Evolutionary conservation across 2,888 invertebrate species (phyloP).

Genomic region (Calameuta pallipes): DNA sequence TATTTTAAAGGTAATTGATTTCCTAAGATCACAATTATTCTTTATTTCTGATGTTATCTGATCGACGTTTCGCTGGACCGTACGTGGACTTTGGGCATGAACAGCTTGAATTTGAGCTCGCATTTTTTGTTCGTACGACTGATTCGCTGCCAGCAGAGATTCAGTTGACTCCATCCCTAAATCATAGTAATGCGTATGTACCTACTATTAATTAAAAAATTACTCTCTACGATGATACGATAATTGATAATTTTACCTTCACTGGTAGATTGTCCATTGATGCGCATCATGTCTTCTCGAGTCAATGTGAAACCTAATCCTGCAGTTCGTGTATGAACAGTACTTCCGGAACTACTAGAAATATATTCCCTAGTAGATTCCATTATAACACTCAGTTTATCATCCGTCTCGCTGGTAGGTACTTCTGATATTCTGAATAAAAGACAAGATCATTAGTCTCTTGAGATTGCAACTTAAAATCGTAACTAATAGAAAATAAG

Average conservation of each 20-base stretch:
- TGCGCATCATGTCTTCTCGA: slow-evolving; percentile 53
- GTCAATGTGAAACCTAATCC: slow-evolving; percentile 51
- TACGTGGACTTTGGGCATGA: slow-evolving; percentile 64
- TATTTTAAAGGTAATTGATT: slow-evolving; percentile 54
- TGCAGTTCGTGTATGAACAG: slow-evolving; percentile 49
- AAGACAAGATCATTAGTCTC: slow-evolving; percentile 7
- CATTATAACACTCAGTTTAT: slow-evolving; percentile 72
- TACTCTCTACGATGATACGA: slow-evolving; percentile 1
- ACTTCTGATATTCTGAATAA: slow-evolving; percentile 34
- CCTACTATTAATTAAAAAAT: background rate
- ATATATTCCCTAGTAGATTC: slow-evolving; percentile 74
- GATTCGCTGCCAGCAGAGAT: slow-evolving; percentile 37
- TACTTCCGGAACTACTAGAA: slow-evolving; percentile 64
- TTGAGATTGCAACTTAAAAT: background rate
- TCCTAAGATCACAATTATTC: slow-evolving; percentile 61
- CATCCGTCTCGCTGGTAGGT: slow-evolving; percentile 47
- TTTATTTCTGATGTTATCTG: slow-evolving; percentile 63
- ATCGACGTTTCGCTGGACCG: slow-evolving; percentile 63
- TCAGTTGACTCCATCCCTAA: slow-evolving; percentile 43
- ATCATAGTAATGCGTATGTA: background rate
- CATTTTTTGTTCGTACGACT: slow-evolving; percentile 57
- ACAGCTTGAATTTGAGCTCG: slow-evolving; percentile 61
- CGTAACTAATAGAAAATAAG: background rate
- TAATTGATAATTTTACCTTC: slow-evolving; percentile 25
- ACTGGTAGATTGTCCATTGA: slow-evolving; percentile 50